Evolutionary conservation across 2,888 invertebrate genomes (phyloP).

Genomic region (Junonia oenone): DNA sequence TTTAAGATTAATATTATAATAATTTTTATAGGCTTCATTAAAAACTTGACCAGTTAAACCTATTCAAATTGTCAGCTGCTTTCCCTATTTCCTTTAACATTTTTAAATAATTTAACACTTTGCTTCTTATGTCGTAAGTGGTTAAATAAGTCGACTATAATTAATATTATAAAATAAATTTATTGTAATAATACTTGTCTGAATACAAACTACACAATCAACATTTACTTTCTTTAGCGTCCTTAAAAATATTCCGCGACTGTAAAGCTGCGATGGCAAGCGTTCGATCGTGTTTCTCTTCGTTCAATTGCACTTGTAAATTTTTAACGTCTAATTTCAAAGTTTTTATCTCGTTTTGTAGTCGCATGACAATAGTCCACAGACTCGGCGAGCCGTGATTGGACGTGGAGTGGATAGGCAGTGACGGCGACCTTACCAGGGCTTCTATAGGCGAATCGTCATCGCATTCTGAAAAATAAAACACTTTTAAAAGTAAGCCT

Average conservation of each 20-base stretch:
- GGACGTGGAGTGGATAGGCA: constrained; percentile 62
- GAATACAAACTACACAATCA: constrained; percentile 25
- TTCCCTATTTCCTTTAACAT: too few relatives aligned
- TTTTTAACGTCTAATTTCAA: constrained; percentile 81
- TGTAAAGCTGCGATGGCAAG: constrained; percentile 69
- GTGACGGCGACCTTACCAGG: constrained; percentile 68
- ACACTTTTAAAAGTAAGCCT: constrained; percentile 27
- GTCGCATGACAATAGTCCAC: constrained; percentile 87
- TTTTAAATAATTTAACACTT: too few relatives aligned
- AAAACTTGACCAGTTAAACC: too few relatives aligned
- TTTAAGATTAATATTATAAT: too few relatives aligned
- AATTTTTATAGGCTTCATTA: too few relatives aligned
- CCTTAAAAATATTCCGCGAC: constrained; percentile 59
- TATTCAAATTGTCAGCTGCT: too few relatives aligned
- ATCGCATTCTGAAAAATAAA: constrained; percentile 71
- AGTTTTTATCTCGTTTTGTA: constrained; percentile 86
- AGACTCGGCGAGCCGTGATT: constrained; percentile 79
- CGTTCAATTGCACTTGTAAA: constrained; percentile 82
- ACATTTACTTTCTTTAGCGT: constrained; percentile 75
- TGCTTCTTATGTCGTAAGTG: too few relatives aligned
- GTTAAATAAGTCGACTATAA: constrained; percentile 10
- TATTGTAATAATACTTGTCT: constrained; percentile 23
- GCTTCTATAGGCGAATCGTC: constrained; percentile 65
- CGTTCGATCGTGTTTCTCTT: constrained; percentile 80
- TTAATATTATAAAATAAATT: constrained; percentile 11